These are phyloP conservation scores for Macrochelys suwanniensis DNA, from an alignment of 2,797 vertebrate species.

Conservation along the genomic window DNA sequence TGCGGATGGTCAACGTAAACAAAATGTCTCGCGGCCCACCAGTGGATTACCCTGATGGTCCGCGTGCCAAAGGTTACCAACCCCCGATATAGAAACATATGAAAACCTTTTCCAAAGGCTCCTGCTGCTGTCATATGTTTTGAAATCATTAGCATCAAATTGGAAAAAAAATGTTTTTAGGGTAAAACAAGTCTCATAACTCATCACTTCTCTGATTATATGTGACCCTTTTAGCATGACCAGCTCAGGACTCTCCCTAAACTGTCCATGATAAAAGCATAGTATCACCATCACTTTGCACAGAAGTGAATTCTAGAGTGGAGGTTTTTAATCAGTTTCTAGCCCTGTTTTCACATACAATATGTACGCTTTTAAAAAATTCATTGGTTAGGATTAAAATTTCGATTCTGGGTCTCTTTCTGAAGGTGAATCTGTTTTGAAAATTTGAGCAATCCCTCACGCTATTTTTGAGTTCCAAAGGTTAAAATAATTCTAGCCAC, in stretches of 20 bases:
- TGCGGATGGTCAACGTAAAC: too few species aligned
- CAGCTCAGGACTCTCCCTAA: background rate
- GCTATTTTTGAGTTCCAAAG: background rate
- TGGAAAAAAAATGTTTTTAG: fast-evolving
- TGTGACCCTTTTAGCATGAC: fast-evolving
- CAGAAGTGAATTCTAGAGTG: fast-evolving
- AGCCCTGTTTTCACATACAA: background rate
- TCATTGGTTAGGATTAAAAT: background rate
- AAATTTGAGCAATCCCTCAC: fast-evolving
- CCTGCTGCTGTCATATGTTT: background rate
- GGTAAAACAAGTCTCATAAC: fast-evolving
- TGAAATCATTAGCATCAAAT: background rate
- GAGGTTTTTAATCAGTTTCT: fast-evolving
- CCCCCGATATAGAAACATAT: fast-evolving
- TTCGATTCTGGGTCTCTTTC: background rate
- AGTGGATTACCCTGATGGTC: too few species aligned
- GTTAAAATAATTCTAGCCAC: background rate
- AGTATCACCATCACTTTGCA: fast-evolving
- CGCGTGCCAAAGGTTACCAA: too few species aligned
- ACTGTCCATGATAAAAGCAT: fast-evolving
- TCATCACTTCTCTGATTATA: background rate
- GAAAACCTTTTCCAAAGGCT: fast-evolving
- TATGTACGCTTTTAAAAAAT: background rate
- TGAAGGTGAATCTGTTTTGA: background rate
- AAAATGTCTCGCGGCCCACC: too few species aligned